phyloP scores from a whole-genome alignment of 2,113 vertebrate species.

The Anguilla rostrata region DNA sequence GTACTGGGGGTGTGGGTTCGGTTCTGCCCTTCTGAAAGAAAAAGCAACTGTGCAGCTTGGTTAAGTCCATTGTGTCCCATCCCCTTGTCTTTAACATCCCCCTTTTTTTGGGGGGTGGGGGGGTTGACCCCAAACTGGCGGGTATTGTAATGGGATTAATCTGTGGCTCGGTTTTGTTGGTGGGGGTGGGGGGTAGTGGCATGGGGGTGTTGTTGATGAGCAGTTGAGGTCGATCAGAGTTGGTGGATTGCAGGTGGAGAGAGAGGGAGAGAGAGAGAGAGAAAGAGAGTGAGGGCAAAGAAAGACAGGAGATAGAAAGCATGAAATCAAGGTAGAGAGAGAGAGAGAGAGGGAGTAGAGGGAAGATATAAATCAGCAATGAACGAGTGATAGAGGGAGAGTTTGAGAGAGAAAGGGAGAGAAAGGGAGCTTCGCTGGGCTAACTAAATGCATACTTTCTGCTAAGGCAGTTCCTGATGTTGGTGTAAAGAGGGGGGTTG shows the following conservation, averaged over 20 bases:
- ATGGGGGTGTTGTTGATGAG: background rate
- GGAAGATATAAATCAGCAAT: too few species aligned
- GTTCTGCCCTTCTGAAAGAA: background rate
- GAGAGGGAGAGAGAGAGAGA: too few species aligned
- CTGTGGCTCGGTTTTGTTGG: background rate
- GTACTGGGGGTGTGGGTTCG: background rate
- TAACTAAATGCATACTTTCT: background rate
- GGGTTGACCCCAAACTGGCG: background rate
- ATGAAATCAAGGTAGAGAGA: too few species aligned
- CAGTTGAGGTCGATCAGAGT: too few species aligned
- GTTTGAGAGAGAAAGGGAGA: background rate
- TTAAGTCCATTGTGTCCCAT: background rate
- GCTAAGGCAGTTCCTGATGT: background rate
- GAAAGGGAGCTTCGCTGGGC: background rate
- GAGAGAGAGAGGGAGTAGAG: too few species aligned
- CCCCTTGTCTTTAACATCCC: background rate
- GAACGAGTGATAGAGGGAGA: too few species aligned
- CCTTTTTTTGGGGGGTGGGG: background rate
- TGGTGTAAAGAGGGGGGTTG: background rate
- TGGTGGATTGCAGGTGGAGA: too few species aligned
- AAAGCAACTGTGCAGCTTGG: background rate
- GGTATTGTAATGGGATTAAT: background rate
- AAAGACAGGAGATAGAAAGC: too few species aligned
- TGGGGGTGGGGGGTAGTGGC: background rate
- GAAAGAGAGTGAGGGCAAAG: too few species aligned